Evolutionary conservation across 2,888 invertebrate species (phyloP).

Genomic region (Orthonevra nobilis): DNA sequence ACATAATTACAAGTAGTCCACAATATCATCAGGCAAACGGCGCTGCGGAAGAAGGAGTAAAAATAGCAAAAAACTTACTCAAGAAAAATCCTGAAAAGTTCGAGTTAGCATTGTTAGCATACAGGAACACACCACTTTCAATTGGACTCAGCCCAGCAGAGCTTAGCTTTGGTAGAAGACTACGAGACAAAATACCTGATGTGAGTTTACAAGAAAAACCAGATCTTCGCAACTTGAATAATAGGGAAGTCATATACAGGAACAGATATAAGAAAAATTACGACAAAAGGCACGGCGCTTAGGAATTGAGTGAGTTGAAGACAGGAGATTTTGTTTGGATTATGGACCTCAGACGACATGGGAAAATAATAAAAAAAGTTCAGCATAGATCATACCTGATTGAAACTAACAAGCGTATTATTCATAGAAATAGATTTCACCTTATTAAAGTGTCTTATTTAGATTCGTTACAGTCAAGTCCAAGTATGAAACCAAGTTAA

Average conservation of each 20-base stretch:
- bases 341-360: constrained; percentile 1
- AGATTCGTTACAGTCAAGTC: constrained; percentile 6
- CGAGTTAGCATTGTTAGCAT: background rate
- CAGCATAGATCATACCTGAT: constrained; percentile 15
- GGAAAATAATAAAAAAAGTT: constrained; percentile 6
- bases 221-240: background rate
- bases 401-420: constrained; percentile 8
- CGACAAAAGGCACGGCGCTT: background rate
- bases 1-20: constrained; percentile 2
- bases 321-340: constrained; percentile 5
- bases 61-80: constrained; percentile 10
- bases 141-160: constrained; percentile 4
- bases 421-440: constrained; percentile 15
- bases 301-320: background rate
- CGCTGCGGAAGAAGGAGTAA: constrained; percentile 2
- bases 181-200: background rate
- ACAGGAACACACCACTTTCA: background rate
- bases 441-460: constrained; percentile 13
- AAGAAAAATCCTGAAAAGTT: background rate
- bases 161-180: constrained; percentile 1
- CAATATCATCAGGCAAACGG: constrained; percentile 9
- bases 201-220: background rate
- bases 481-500: background rate
- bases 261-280: background rate
- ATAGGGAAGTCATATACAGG: background rate